Evolutionary conservation across 2,113 vertebrate species (phyloP), one percentile per base, ranked within the genome.

Genomic region (Phalacrocorax pelagicus): DNA sequence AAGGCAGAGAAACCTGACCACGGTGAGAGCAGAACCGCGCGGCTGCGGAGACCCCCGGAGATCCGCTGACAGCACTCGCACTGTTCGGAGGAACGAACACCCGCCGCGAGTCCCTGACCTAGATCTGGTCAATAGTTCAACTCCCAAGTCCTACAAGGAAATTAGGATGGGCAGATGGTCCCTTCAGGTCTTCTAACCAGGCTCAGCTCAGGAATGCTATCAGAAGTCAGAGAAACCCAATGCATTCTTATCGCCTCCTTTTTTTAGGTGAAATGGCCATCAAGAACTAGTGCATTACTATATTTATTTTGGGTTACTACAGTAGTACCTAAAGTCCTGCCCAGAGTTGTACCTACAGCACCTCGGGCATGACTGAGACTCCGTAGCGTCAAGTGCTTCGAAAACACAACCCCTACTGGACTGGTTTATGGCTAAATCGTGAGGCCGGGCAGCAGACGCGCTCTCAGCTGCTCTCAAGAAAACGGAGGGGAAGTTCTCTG

Each of bases 361-460:
- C 44, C 24, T 59, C 2, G 5, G 49, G 22, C 10, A 17, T 12
- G 59, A 34, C 47, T 20, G n/a, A 71, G 44, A 30, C 21, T 22
- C 38, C 32, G 30, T 23, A 40, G 44, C 4, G 21, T 40, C 12
- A 54, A 46, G 40, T 21, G 59, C 44, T 67, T 36, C 1, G 12
- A n/a, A 67, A 55, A 29, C 40, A 20, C 47, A 26, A 10, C 14
- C 27, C 9, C 18, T 52, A 12, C 22, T 10, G 20, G 30, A 29
- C 18, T 15, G 2, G 19, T 22, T 49, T 36, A 9, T 0, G 2
- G 15, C 40, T 18, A 9, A 19, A 38, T 49, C 12, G 2, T 51
- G 9, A 34, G 55, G 42, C 14, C 44, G 36, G 69, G 38, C 44
- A 63, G 49, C 44, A 77, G 51, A 54, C 5, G 2, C 9, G 18